phyloP scores from a whole-genome alignment of 1,140 invertebrate species.

The Armadillidium nasatum region DNA sequence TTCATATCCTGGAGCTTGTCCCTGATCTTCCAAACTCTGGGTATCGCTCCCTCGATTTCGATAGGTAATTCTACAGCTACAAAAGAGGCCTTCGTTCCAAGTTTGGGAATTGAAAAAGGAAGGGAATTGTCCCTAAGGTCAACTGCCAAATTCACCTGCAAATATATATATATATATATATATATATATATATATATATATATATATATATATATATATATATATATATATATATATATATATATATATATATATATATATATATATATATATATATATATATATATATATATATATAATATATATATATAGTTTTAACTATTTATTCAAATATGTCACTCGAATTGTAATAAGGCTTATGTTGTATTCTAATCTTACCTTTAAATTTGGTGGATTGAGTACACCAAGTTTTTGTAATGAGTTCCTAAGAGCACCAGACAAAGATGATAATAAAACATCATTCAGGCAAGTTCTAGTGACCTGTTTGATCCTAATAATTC shows the following conservation, averaged over 20 bases:
- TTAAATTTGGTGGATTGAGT: conserved; percentile 54
- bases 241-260: not conserved
- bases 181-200: not conserved
- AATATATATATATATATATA: not conserved
- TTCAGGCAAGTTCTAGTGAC: conserved; percentile 56
- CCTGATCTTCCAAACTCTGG: conserved; percentile 58
- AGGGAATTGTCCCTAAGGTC: conserved; percentile 50
- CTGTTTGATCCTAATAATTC: conserved; percentile 53
- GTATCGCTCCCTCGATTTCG: conserved; percentile 58
- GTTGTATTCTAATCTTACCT: conserved; percentile 46
- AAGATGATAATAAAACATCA: conserved; percentile 56
- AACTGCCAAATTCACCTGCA: conserved; percentile 52
- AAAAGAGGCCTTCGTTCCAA: conserved; percentile 52
- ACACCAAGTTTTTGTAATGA: conserved; percentile 53
- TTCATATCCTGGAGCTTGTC: conserved; percentile 53
- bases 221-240: conserved; percentile 7
- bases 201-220: conserved; percentile 15
- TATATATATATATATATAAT: conserved; percentile 7
- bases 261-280: conserved; percentile 4
- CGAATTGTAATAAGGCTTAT: not conserved
- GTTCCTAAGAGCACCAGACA: conserved; percentile 54
- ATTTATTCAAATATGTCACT: too few relatives aligned
- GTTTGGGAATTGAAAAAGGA: conserved; percentile 45
- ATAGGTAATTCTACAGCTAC: conserved; percentile 54
- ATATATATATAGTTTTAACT: conserved; percentile 5